These are phyloP conservation scores for Diaphora mendica DNA, from an alignment of 2,888 invertebrate genomes.

Conservation along the genomic window DNA sequence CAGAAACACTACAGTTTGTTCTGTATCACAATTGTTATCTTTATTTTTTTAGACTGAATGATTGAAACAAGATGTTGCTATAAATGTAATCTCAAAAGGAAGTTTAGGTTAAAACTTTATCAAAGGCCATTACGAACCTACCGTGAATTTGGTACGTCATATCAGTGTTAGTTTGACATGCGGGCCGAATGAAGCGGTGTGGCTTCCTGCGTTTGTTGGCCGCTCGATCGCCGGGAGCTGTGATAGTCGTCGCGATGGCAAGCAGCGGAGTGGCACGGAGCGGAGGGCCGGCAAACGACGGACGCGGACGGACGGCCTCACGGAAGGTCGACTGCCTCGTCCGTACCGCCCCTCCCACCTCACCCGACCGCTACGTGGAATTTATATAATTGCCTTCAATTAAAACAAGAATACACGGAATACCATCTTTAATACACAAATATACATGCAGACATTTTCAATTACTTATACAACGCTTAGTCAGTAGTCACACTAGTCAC, in stretches of 20 bases:
- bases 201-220: slow-evolving; percentile 44
- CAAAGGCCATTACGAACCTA: slow-evolving; percentile 24
- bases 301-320: slow-evolving; percentile 78
- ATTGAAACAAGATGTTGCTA: not conserved
- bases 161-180: slow-evolving; percentile 42
- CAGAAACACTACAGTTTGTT: not conserved
- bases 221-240: slow-evolving; percentile 34
- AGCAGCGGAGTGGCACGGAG: slow-evolving; percentile 75
- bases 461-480: slow-evolving; percentile 46
- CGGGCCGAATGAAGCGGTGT: slow-evolving; percentile 44
- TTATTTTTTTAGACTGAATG: not conserved
- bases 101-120: slow-evolving; percentile 25
- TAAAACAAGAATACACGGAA: slow-evolving; percentile 76
- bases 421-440: slow-evolving; percentile 63
- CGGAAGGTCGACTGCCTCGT: slow-evolving; percentile 83
- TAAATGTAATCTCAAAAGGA: slow-evolving; percentile 15
- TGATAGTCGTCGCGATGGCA: slow-evolving; percentile 53
- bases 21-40: not conserved
- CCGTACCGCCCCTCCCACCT: slow-evolving; percentile 52
- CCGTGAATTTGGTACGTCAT: slow-evolving; percentile 37
- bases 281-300: slow-evolving; percentile 61
- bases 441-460: slow-evolving; percentile 50
- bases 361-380: slow-evolving; percentile 81
- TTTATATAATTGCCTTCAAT: slow-evolving; percentile 84
- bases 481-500: too few species aligned